Evolutionary conservation across 2,113 vertebrate genomes (phyloP), one percentile per base, ranked within the genome.

Genomic region (zebrafish (Danio rerio)): DNA sequence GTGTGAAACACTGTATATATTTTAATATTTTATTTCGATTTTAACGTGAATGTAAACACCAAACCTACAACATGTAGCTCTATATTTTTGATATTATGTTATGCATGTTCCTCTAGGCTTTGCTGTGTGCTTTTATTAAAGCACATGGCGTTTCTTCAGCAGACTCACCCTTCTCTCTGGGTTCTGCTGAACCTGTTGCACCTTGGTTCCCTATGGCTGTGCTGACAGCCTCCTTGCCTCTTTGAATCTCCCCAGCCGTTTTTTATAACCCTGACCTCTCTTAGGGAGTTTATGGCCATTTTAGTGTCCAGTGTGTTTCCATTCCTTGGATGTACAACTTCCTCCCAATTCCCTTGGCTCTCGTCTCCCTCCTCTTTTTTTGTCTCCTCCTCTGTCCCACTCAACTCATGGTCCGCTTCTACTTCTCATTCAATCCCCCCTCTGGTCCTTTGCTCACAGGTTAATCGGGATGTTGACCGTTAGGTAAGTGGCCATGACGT

Each of bases 151-250:
- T 71, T 71, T 21, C 69, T 45, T 45, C 11, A 75, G 72, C 16
- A 43, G 40, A n/a, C n/a, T 75, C 58, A 52, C 20, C 62, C 50
- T 53, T 13, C 21, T 66, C 21, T 79, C 49, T 9, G 76, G 10
- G 77, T 68, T 66, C 16, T 79, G 15, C 77, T 79, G 77, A 79
- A 68, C 77, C 47, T 79, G 77, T 66, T 79, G 77, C 76, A 74
- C 71, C 53, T 74, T n/a, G 21, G 11, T 52, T 71, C 69, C 12
- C 58, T 43, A 49, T 18, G 12, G 47, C 76, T 65, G 74, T 6
- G 31, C 76, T 65, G 49, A 63, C 74, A 50, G 58, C 8, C 43
- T 52, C 7, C 59, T 55, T 55, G 62, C 16, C 50, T 66, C 50
- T 55, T 66, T 79, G 18, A 62, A 77, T 77, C 45, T 63, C 58